A percentile compares a stretch with the other conserved stretches of the same genome.
phyloP scores from a whole-genome alignment of 2,113 vertebrate species.

The Xiphophorus couchianus region DNA sequence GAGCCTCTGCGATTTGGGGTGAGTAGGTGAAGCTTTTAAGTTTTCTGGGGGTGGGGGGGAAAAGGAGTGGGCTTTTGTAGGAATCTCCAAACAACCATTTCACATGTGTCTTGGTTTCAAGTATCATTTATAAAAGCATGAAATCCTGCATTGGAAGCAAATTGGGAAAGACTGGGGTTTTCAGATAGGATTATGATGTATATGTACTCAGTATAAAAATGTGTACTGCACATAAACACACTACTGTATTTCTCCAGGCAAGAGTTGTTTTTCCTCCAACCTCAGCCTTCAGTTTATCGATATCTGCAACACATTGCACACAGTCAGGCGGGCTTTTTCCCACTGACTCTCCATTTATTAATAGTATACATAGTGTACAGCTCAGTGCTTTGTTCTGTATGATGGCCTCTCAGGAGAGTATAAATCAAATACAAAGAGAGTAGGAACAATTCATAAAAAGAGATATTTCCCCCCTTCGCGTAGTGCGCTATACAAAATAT shows the following conservation, averaged over 20 bases:
- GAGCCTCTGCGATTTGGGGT: background rate
- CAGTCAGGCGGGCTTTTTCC: background rate
- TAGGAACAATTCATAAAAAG: constrained; percentile 41
- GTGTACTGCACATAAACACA: background rate
- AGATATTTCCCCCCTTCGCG: background rate
- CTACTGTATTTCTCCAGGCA: constrained; percentile 4
- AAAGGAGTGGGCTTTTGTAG: no score
- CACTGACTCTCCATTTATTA: constrained; percentile 39
- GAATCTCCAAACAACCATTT: background rate
- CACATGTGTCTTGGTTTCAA: background rate
- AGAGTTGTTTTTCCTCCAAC: background rate
- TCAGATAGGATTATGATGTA: constrained; percentile 11
- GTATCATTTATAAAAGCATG: background rate
- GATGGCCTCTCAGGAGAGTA: constrained; percentile 37
- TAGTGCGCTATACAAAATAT: background rate
- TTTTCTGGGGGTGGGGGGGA: background rate
- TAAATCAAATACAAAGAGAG: constrained; percentile 51
- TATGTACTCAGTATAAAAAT: constrained; percentile 1
- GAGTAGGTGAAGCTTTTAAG: background rate
- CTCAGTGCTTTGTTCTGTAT: constrained; percentile 33
- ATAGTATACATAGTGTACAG: constrained; percentile 24
- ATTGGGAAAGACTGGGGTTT: background rate
- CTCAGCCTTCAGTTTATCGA: constrained; percentile 23
- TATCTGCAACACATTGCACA: background rate
- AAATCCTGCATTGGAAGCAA: background rate